Evolutionary conservation across 2,113 vertebrate genomes (phyloP).

Genomic region (Grammomys surdaster): DNA sequence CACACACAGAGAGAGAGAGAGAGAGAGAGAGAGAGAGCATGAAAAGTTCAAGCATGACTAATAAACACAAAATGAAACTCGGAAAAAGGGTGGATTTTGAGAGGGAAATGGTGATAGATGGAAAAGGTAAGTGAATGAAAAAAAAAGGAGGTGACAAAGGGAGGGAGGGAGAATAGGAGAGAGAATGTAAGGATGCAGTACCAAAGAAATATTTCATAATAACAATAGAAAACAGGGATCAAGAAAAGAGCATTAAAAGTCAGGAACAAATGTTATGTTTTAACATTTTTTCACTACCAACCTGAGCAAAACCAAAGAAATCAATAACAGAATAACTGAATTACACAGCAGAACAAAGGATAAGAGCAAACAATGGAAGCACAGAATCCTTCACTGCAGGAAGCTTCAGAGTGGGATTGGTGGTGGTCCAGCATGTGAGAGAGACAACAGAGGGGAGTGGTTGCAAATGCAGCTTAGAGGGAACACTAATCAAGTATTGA

Average conservation of each 20-base stretch:
- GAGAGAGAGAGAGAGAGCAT: not conserved
- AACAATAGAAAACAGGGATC: fast-evolving
- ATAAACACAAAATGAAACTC: not conserved
- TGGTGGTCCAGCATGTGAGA: not conserved
- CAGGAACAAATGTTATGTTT: not conserved
- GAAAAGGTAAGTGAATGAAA: not conserved
- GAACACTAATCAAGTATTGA: not conserved
- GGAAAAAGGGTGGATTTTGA: not conserved
- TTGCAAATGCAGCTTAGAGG: not conserved
- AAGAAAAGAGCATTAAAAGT: not conserved
- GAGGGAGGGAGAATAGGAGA: fast-evolving
- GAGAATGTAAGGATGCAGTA: too few species aligned
- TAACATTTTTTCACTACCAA: not conserved
- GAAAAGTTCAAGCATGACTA: not conserved
- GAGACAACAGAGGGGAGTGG: not conserved
- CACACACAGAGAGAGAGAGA: not conserved
- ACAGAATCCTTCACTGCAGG: not conserved
- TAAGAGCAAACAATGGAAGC: not conserved
- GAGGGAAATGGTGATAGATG: not conserved
- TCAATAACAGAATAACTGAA: not conserved
- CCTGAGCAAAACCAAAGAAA: not conserved
- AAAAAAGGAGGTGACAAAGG: not conserved
- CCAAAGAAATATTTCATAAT: not conserved
- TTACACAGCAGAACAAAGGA: not conserved
- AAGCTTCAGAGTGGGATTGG: not conserved